These are phyloP conservation scores for Nebria ingens DNA, from an alignment of 1,140 invertebrate species.

Conservation along the genomic window DNA sequence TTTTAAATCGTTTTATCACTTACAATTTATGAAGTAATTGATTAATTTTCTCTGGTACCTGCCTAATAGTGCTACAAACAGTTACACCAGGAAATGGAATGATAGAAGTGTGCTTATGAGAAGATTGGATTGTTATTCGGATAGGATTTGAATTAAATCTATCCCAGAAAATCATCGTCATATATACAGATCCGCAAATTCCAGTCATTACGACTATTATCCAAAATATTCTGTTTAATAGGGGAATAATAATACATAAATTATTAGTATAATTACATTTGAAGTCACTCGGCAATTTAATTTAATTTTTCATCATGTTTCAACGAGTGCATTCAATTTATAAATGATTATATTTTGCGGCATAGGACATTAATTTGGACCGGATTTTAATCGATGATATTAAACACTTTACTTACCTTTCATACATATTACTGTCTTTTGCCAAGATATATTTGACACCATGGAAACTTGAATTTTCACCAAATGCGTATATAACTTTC, in stretches of 20 bases:
- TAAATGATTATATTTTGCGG: too few species aligned
- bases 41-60: slow-evolving; percentile 20
- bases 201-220: slow-evolving; percentile 20
- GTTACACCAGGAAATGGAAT: slow-evolving; percentile 30
- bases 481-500: slow-evolving; percentile 25
- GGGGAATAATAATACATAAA: slow-evolving; percentile 7
- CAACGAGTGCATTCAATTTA: too few species aligned
- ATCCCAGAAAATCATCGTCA: slow-evolving; percentile 25
- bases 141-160: slow-evolving; percentile 25
- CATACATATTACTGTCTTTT: slow-evolving; percentile 16
- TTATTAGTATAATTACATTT: neutral
- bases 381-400: neutral
- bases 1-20: slow-evolving; percentile 14
- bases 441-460: slow-evolving; percentile 26
- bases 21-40: slow-evolving; percentile 18
- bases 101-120: slow-evolving; percentile 22
- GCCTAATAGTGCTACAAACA: slow-evolving; percentile 26
- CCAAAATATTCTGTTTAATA: slow-evolving; percentile 25
- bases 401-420: slow-evolving; percentile 20
- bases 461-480: slow-evolving; percentile 25
- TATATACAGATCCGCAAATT: slow-evolving; percentile 20
- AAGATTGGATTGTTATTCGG: slow-evolving; percentile 23
- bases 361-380: too few species aligned
- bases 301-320: slow-evolving; percentile 1
- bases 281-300: slow-evolving; percentile 11